Base-by-base conservation (phyloP, 2,888 invertebrate species). In the Ochlodes sylvanus region DNA sequence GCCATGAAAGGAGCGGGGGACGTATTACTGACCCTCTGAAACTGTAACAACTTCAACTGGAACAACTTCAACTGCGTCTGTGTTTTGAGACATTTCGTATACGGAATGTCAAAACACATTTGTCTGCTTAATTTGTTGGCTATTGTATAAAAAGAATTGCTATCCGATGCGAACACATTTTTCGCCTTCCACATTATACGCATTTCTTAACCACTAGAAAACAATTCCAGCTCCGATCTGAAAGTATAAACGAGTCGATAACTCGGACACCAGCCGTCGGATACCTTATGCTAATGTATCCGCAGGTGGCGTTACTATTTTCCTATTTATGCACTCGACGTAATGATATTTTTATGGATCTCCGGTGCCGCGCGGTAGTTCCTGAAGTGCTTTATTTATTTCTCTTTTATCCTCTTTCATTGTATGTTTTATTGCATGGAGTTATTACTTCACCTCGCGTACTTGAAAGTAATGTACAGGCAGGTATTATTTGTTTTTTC, bases 341-440 rank as follows among this genome's bases (percentile, higher is more conserved):
- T 63, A 52, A 63, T 63, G 63, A 63, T 54, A 54, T 63, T 63
- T 54, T 54, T 54, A 63, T 63, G 63, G 19, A 27, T 17, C 61
- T 14, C 12, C 50, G 5, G 47, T 14, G 34, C 32, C 19, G 15
- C 50, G n/a, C 50, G 44, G 47, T 47, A 34, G 50, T 32, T 47
- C 15, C 19, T 34, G 32, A 61, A 47, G 32, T 50, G 34, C 50
- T 32, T 12, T 61, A 50, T 61, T 61, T 61, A 61, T 47, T 61
- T 34, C 61, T 50, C 15, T 61, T 61, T 61, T 47, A 60, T 60
- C 34, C 47, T 34, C 27, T 34, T 47, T 34, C 50, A 50, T 50
- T 61, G 61, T 61, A 60, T 44, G 42, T 17, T 44, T 42, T 42
- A 42, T 60, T 42, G n/a, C 44, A 15, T 15, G n/a, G 44, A 42